Evolutionary conservation across 2,797 vertebrate genomes (phyloP).

Genomic region (Falco naumanni): DNA sequence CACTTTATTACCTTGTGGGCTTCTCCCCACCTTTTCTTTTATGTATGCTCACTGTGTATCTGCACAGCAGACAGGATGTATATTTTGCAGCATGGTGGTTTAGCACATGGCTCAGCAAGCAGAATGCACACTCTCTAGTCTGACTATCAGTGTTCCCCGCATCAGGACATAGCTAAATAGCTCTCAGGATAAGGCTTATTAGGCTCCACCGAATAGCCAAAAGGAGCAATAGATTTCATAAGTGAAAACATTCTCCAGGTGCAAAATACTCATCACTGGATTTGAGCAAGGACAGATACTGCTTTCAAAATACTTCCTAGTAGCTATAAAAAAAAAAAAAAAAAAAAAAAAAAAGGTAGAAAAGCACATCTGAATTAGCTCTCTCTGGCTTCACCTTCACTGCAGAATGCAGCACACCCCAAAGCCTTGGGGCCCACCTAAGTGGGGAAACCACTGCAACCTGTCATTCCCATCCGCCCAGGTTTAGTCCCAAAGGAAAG

Average conservation of each 20-base stretch:
- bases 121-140: background rate
- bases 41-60: background rate
- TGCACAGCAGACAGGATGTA: background rate
- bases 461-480: background rate
- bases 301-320: background rate
- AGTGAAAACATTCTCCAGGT: constrained; percentile 15
- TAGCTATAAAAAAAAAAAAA: background rate
- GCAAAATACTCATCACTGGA: background rate
- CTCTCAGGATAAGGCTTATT: constrained; percentile 22
- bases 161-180: background rate
- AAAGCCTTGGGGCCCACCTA: background rate
- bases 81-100: background rate
- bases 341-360: background rate
- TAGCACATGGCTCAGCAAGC: constrained; percentile 13
- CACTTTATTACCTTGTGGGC: background rate
- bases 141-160: background rate
- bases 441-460: background rate
- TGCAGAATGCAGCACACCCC: background rate
- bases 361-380: background rate
- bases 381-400: background rate
- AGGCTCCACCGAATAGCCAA: background rate
- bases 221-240: background rate
- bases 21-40: background rate
- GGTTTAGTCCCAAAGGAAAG: background rate
- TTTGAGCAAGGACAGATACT: background rate